Base-by-base conservation (phyloP, 2,888 invertebrate species). In the Crematogaster levior region DNA sequence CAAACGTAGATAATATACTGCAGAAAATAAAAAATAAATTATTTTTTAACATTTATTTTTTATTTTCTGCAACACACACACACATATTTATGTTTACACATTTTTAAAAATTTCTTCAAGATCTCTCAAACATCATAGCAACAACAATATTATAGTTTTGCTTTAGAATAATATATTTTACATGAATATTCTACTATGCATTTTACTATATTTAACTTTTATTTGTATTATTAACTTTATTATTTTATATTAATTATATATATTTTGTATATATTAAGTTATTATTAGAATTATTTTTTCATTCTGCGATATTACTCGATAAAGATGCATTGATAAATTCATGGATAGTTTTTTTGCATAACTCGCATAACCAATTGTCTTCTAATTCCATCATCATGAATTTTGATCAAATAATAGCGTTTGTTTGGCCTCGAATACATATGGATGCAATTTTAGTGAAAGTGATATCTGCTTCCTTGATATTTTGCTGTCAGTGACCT, bases 401-500 rank as follows among this genome's bases (percentile, higher is more conserved):
- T 72, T 74, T 37, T 43, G 73, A 80, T 85, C 81, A 48, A 81
- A 88, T 40, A 77, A 70, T 27, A 34, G 37, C 63, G 27, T 63
- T 63, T 63, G 63, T 63, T 63, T 63, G 40, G 15, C 63, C 18
- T 43, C 40, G 27, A 79, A 74, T 56, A 60, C 43, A 18, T 65
- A 65, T 43, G 63, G 63, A 46, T 34, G 51, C 34, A 82, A 84
- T 85, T 82, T 30, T 84, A 92, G 93, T 92, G 93, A 93, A 93
- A 93, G 93, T 92, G 91, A 92, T 91, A 90, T 86, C 73, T 74
- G 85, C 89, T 91, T 91, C 90, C 89, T 88, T 85, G 84, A 86
- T 88, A 86, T 88, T 87, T 87, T 65, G 56, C 68, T 77, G 86
- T 80, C 53, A 81, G 72, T 80, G 83, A 68, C 75, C 58, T 73